Percentiles rank a stretch among this genome's conserved stretches.
phyloP scores from a whole-genome alignment of 2,888 invertebrate species.

The Dysmachus trigonus region DNA sequence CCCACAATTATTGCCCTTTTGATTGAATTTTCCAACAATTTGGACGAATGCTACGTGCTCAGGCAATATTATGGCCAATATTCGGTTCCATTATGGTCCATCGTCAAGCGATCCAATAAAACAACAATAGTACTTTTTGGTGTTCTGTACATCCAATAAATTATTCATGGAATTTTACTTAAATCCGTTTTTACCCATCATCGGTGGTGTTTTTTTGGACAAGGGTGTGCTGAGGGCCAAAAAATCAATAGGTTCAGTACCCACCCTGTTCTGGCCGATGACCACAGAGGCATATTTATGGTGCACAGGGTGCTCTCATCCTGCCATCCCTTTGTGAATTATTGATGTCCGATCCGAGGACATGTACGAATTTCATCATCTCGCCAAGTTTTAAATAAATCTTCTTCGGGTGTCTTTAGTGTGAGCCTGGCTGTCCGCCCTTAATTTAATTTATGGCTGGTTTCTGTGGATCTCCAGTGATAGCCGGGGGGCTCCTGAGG shows the following conservation, averaged over 20 bases:
- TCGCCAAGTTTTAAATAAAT: constrained; percentile 19
- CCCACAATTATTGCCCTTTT: neutral
- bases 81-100: neutral
- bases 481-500: neutral
- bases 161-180: constrained; percentile 29
- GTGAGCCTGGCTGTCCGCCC: neutral
- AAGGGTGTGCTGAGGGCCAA: neutral
- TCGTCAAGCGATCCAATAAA: neutral
- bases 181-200: constrained; percentile 20
- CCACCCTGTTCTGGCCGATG: neutral
- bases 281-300: constrained; percentile 7
- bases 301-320: neutral
- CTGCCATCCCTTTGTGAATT: neutral
- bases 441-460: neutral
- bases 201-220: neutral
- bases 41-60: neutral
- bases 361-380: constrained; percentile 15
- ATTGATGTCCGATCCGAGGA: constrained; percentile 23
- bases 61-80: neutral
- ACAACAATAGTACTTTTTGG: neutral
- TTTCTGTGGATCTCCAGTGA: neutral
- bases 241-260: constrained; percentile 14
- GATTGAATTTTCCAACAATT: constrained; percentile 3
- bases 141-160: neutral
- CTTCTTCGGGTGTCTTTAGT: neutral